Base-by-base conservation (phyloP, 2,888 invertebrate genomes). In the Bellardia pandia region DNA sequence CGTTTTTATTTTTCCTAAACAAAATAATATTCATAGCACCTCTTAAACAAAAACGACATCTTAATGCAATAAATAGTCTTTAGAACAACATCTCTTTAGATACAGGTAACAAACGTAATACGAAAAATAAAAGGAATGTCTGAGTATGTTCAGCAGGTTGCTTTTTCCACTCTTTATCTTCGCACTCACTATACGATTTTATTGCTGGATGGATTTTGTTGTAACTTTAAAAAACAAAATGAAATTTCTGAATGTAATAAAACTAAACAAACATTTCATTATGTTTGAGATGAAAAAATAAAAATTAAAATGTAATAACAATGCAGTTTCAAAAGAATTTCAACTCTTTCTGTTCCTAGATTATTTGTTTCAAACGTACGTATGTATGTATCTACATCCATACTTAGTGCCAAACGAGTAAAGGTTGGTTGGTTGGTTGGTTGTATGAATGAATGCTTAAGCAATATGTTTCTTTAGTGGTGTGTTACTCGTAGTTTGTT, bases 31-130 rank as follows among this genome's bases (percentile, higher is more conserved):
- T 56, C 23, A 62, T 78, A 68, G 56, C 56, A 16, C 37, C 71
- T 79, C 48, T 74, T 77, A 81, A 77, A 84, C 53, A 77, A 86
- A 84, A 85, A 62, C 75, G 74, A 79, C 81, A 87, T 87, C 80
- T 87, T 87, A 87, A 87, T 85, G 85, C 64, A 87, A 85, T 85
- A 85, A 87, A 81, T 87, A 85, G 74, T 75, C 77, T 81, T 80
- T 81, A 68, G 48, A 71, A 74, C 48, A 77, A 42, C 51, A 66
- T 60, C 30, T 62, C 72, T 58, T 75, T 75, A 72, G 37, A 56
- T 64, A 51, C 86, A 87, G 87, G 81, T 82, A 87, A 81, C 53
- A 74, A 72, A 53, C 2, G 76, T 56, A 66, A 76, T 66, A 66
- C 45, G n/a, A 37, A 16, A 79, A 58, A 60, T 42, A 68, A 74